Percentiles rank a stretch among this genome's conserved stretches.
phyloP scores from a whole-genome alignment of 2,113 vertebrate species.

The Coturnix japonica region DNA sequence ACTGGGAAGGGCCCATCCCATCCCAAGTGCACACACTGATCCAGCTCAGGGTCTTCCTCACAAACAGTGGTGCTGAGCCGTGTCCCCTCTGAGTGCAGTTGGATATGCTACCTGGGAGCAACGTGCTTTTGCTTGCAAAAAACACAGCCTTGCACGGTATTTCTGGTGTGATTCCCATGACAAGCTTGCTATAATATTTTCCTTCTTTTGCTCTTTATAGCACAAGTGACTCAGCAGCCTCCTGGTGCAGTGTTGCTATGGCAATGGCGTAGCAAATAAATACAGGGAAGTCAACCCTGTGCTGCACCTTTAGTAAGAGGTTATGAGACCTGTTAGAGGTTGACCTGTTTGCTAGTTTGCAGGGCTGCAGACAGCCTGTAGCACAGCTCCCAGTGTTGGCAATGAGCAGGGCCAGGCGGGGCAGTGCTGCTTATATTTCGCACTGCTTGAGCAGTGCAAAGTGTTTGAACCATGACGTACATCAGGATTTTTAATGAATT shows the following conservation, averaged over 20 bases:
- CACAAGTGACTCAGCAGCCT: constrained; percentile 19
- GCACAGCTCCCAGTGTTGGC: not conserved
- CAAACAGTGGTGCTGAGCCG: fast-evolving
- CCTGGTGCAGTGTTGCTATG: not conserved
- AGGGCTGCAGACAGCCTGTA: not conserved
- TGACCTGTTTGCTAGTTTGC: not conserved
- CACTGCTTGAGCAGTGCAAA: not conserved
- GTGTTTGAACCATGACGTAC: not conserved
- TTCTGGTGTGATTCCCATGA: not conserved
- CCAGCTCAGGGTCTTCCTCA: fast-evolving
- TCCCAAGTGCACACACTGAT: fast-evolving
- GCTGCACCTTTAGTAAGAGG: not conserved
- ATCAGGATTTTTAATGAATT: not conserved
- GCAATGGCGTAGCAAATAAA: not conserved
- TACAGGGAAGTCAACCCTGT: not conserved
- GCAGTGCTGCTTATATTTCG: not conserved
- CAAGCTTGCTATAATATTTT: not conserved
- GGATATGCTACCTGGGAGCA: not conserved
- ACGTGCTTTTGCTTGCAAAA: not conserved
- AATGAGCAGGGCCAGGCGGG: not conserved
- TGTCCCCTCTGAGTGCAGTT: fast-evolving
- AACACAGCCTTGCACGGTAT: not conserved
- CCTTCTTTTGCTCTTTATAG: not conserved
- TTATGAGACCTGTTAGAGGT: not conserved
- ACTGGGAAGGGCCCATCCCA: not conserved